Evolutionary conservation across 1,140 invertebrate species (phyloP), one percentile per base, ranked within the genome.

Genomic region (Elymnias hypermnestra): DNA sequence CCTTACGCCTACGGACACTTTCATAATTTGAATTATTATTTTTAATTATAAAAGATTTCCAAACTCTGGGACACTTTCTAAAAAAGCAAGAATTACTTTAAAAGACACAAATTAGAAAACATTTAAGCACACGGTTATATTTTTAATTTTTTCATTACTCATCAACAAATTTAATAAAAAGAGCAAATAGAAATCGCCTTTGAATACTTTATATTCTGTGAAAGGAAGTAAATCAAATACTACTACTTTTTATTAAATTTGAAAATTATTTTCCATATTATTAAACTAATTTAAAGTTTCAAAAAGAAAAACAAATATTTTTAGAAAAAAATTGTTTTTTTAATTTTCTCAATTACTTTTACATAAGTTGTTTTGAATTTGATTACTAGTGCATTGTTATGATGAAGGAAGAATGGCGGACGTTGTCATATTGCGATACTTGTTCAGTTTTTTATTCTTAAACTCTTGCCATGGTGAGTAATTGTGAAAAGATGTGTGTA

Each of bases 381-480:
- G 48, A 44, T 26, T 25, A 12, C n/a, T 42, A 19, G 15, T 70
- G 57, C 57, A 74, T 84, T 86, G 81, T 86, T 86, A 84, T 85
- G 79, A 78, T 86, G 82, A 77, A 76, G 53, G 62, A 74, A 84
- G 77, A 83, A 86, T 86, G 83, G 82, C 83, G 82, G 82, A 84
- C 83, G 63, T 69, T 83, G 82, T 79, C 72, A 78, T 74, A 66
- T 65, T 83, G 61, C 56, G 69, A 77, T 86, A 75, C 72, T 71
- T 86, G 68, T 82, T 83, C 72, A 82, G 65, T 63, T 75, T 86
- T 83, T 81, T 85, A 69, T 56, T 84, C 57, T 75, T 85, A 77
- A 83, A 79, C 67, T 57, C 57, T 56, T 70, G 74, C 56, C 62
- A 69, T 64, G 82, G 83, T 85, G 44, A 71, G 71, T 67, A 56